Conservation (phyloP, 2,797 vertebrate genomes). For the Spea hammondii region DNA sequence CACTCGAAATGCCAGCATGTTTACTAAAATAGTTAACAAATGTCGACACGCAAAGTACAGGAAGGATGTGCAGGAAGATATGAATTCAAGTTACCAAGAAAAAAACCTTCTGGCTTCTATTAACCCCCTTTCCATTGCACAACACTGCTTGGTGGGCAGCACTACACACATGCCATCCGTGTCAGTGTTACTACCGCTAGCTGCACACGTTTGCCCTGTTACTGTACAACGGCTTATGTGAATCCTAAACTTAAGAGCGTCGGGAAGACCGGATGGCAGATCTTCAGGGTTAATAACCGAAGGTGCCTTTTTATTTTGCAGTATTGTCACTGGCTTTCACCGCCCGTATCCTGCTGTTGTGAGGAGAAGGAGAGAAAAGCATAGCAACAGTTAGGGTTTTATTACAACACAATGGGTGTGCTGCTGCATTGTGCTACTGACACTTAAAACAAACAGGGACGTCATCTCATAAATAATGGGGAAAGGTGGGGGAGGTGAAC, state of each 20-base stretch:
- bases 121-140: not conserved
- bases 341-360: slow-evolving; percentile 33
- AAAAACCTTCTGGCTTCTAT: not conserved
- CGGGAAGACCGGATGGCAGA: not conserved
- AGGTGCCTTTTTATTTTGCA: not conserved
- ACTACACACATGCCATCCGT: too few relatives aligned
- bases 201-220: too few relatives aligned
- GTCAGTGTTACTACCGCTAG: too few relatives aligned
- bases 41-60: not conserved
- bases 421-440: not conserved
- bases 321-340: slow-evolving; percentile 22
- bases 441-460: slow-evolving; percentile 37
- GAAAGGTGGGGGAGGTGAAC: slow-evolving; percentile 3
- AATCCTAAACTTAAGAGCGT: too few relatives aligned
- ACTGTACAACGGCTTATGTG: too few relatives aligned
- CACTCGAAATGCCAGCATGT: not conserved
- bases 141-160: too few relatives aligned
- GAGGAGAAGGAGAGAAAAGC: slow-evolving; percentile 35
- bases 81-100: not conserved
- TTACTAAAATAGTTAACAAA: not conserved
- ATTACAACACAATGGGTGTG: slow-evolving; percentile 38
- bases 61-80: slow-evolving; percentile 7
- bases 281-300: not conserved
- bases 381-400: slow-evolving; percentile 41
- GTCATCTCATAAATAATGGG: slow-evolving; percentile 22